phyloP scores from a whole-genome alignment of 2,113 vertebrate species.

The Saiga tatarica region DNA sequence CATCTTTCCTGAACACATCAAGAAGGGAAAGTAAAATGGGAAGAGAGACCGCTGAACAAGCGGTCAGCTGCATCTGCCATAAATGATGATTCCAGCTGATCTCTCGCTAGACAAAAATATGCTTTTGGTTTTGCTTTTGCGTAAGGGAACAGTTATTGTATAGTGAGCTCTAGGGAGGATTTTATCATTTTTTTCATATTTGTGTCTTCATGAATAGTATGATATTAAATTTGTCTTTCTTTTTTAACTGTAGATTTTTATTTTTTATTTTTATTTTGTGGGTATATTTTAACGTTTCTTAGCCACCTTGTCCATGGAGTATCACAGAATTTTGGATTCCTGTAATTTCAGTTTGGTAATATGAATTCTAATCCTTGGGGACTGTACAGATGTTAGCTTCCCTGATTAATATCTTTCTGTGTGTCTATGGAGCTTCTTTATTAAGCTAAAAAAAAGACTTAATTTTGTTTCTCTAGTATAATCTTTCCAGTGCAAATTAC shows the following conservation, averaged over 20 bases:
- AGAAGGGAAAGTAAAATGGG: background rate
- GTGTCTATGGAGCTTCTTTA: background rate
- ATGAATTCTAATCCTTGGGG: background rate
- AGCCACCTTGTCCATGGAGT: background rate
- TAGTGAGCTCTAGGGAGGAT: background rate
- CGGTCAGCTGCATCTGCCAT: background rate
- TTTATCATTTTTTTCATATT: background rate
- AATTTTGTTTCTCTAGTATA: background rate
- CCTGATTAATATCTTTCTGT: background rate
- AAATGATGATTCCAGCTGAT: background rate
- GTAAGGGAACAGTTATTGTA: background rate
- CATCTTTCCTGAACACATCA: background rate
- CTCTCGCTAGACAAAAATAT: background rate
- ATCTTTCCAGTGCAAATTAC: background rate
- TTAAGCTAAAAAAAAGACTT: background rate
- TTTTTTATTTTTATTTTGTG: background rate
- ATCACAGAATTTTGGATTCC: background rate
- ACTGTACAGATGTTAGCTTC: background rate
- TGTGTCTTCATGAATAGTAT: background rate
- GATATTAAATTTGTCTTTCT: background rate
- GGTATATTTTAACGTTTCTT: background rate
- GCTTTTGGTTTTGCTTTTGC: background rate
- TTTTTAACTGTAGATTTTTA: background rate
- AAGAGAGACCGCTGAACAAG: background rate
- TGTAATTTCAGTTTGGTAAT: background rate